Evolutionary conservation across 1,140 invertebrate species (phyloP).

Genomic region (Cryptotermes secundus): DNA sequence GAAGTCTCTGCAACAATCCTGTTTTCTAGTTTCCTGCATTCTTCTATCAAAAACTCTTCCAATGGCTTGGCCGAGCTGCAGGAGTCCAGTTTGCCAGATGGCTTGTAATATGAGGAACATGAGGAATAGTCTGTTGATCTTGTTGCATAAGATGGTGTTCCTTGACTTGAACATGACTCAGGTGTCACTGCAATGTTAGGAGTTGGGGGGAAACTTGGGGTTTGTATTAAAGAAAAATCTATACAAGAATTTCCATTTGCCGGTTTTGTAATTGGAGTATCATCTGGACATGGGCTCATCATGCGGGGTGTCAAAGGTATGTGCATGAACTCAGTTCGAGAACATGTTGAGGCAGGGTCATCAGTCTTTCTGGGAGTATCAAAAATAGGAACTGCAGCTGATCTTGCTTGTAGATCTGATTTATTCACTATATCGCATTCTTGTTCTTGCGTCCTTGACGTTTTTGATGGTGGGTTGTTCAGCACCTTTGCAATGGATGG

Average conservation of each 20-base stretch:
- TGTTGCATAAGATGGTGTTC: constrained; percentile 20
- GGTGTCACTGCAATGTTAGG: constrained; percentile 24
- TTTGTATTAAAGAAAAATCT: constrained; percentile 19
- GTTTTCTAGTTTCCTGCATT: constrained; percentile 21
- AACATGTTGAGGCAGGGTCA: background rate
- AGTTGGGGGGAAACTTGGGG: constrained; percentile 28
- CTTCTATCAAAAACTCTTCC: constrained; percentile 19
- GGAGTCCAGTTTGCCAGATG: background rate
- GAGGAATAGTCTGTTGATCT: constrained; percentile 30
- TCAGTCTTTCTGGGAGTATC: constrained; percentile 21
- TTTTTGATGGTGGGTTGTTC: background rate
- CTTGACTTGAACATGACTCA: background rate
- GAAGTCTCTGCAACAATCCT: background rate
- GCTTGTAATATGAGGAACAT: constrained; percentile 29
- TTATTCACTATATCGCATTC: background rate
- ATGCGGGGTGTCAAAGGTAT: constrained; percentile 29
- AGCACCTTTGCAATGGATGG: background rate
- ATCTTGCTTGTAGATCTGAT: background rate
- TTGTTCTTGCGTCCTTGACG: background rate
- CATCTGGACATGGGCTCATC: constrained; percentile 24
- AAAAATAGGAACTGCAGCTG: background rate
- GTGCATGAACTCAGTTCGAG: background rate
- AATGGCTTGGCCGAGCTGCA: background rate
- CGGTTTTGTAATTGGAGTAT: constrained; percentile 28
- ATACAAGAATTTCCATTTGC: background rate